phyloP scores from a whole-genome alignment of 2,113 vertebrate species.

The Trogon surrucura region DNA sequence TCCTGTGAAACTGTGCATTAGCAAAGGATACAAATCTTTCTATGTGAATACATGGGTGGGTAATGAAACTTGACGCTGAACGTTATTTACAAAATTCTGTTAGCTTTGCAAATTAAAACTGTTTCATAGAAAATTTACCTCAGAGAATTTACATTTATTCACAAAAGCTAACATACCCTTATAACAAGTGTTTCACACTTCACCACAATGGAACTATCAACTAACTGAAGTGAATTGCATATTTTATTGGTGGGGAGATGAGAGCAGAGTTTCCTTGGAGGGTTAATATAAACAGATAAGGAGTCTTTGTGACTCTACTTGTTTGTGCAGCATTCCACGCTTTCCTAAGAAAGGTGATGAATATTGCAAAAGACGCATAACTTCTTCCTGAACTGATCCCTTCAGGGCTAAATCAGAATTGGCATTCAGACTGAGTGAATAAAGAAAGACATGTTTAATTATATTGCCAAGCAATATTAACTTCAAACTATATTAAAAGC shows the following conservation, averaged over 20 bases:
- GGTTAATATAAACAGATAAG: conserved; percentile 39
- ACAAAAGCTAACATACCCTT: background rate
- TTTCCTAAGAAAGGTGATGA: conserved; percentile 35
- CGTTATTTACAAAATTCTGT: background rate
- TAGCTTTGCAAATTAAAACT: background rate
- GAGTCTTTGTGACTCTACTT: conserved; percentile 41
- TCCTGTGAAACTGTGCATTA: background rate
- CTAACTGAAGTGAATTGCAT: conserved; percentile 13
- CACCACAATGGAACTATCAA: background rate
- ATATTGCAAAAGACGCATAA: conserved; percentile 11
- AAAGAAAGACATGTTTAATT: conserved; percentile 58
- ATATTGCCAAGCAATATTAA: conserved; percentile 55
- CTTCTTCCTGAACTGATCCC: conserved; percentile 44
- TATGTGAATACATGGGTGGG: background rate
- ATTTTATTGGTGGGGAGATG: background rate
- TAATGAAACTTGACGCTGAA: background rate
- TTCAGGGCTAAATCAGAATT: conserved; percentile 53
- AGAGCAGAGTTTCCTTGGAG: background rate
- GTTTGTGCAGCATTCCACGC: conserved; percentile 48
- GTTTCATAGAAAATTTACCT: background rate
- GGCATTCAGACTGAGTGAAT: conserved; percentile 43
- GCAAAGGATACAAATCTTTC: background rate
- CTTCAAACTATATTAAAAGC: conserved; percentile 45
- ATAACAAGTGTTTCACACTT: background rate
- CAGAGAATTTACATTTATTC: background rate